A percentile compares a stretch with the other conserved stretches of the same genome.
phyloP scores from a whole-genome alignment of 2,797 vertebrate species.

The Scyliorhinus canicula region DNA sequence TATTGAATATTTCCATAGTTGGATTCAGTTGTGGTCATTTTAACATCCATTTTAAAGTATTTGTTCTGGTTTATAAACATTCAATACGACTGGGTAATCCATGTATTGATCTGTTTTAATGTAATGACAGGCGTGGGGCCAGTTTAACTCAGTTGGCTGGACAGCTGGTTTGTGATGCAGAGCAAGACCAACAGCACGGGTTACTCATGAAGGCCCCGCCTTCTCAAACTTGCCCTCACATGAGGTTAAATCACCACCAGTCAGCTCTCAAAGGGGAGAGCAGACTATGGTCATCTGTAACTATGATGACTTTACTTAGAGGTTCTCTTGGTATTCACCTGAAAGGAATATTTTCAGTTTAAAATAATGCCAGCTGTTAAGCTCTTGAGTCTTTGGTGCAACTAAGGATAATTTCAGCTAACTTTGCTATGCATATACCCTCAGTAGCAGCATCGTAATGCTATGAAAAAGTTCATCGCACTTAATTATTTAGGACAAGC shows the following conservation, averaged over 20 bases:
- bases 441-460: background rate
- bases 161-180: too few species aligned
- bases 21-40: background rate
- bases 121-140: background rate
- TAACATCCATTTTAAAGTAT: background rate
- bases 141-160: too few species aligned
- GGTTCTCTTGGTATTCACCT: background rate
- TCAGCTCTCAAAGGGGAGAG: too few species aligned
- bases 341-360: background rate
- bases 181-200: too few species aligned
- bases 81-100: background rate
- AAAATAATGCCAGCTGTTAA: background rate
- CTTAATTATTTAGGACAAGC: background rate
- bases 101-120: background rate
- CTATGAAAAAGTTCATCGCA: background rate
- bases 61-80: background rate
- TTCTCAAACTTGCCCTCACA: too few species aligned
- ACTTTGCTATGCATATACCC: background rate
- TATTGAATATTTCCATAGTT: background rate
- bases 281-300: too few species aligned
- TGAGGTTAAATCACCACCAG: too few species aligned
- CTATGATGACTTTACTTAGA: background rate
- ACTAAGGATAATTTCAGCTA: background rate
- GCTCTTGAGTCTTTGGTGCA: background rate
- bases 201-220: too few species aligned